Base-by-base conservation (phyloP, 1,140 invertebrate species). In the Antheraea mylitta region DNA sequence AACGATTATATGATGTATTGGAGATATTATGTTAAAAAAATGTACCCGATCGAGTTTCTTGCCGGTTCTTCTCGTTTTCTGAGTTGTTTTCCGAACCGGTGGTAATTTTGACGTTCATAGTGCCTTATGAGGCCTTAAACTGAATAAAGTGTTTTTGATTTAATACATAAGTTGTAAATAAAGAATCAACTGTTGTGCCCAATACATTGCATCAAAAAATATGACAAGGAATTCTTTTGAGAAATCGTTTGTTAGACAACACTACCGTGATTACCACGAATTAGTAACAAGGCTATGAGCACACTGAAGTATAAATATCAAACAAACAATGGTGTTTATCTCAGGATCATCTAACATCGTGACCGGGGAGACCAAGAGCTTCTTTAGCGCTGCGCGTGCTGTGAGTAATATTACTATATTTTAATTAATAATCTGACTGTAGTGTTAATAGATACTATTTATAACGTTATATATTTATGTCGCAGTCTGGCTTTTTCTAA, bases 301-400 rank as follows among this genome's bases (percentile, higher is more conserved):
- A 18, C 45, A 53, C 8, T 19, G 30, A 45, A 66, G 66, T 70
- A 6, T 53, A 58, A 69, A 59, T 64, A 19, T 64, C 53, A 42
- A 69, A 38, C 64, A 71, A 72, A 78, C 73, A 78, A 80, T 80
- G 68, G 69, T 72, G 65, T 86, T 74, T 85, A 85, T 88, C 80
- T 58, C 81, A 93, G 96, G 96, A 79, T 96, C 96, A 68, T 96
- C 96, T 69, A 97, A 97, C 89, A 95, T 97, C 75, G 96, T 97
- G 69, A 97, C 96, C 75, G 96, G 97, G 66, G 97, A 98, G 90
- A 97, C 96, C 0, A 97, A 97, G 86, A 97, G 97, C 87, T 96
- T 97, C 92, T 97, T 98, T 92, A 97, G 96, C 77, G 95, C 96
- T 79, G 96, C 96, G 67, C 95, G 96, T 94, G 96, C 96, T 70